Evolutionary conservation across 2,888 invertebrate genomes (phyloP), one percentile per base, ranked within the genome.

Genomic region (Drosophila formosana): DNA sequence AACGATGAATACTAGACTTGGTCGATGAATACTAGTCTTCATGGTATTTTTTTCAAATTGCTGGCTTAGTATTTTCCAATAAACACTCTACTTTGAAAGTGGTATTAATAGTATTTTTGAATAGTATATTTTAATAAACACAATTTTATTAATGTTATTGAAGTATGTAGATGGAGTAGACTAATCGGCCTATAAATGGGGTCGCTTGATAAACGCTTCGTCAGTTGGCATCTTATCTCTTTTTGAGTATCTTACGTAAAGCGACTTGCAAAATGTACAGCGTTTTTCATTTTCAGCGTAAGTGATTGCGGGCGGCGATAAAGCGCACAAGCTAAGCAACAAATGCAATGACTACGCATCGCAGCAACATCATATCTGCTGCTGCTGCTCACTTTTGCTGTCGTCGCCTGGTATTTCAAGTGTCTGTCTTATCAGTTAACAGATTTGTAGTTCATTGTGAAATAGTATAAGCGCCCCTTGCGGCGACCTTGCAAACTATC

Each of bases 1-100:
- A 82, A 88, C 71, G 80, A 82, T 9, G 89, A 90, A 28, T 91
- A 86, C 64, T 91, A 89, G 58, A 41, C 11, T 39, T 43, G 18
- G 2, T 18, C 71, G 80, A 82, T 9, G 89, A 90, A 28, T 91
- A 86, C 64, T 91, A 23, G 32, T 2, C 8, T 68, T 47, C 43
- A 18, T 30, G 25, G 26, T 30, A 45, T 28, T 63, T 41, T 37
- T 11, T 37, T 41, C 6, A 41, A 41, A 50, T 46, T 34, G 13
- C 6, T 43, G 37, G 41, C 25, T 43, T 43, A 43, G 41, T 53
- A 53, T 53, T 53, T 34, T 56, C 3, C 4, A 45, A 45, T 45
- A 30, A 37, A 43, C 23, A 53, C 39, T 13, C 2, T 41, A 37
- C 37, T 37, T 5, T 37, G 2, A 37, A 37, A 37, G n/a, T 37